A percentile compares a stretch with the other conserved stretches of the same genome.
Conservation (phyloP, 2,113 vertebrate species). For the sheep (Ovis aries) region DNA sequence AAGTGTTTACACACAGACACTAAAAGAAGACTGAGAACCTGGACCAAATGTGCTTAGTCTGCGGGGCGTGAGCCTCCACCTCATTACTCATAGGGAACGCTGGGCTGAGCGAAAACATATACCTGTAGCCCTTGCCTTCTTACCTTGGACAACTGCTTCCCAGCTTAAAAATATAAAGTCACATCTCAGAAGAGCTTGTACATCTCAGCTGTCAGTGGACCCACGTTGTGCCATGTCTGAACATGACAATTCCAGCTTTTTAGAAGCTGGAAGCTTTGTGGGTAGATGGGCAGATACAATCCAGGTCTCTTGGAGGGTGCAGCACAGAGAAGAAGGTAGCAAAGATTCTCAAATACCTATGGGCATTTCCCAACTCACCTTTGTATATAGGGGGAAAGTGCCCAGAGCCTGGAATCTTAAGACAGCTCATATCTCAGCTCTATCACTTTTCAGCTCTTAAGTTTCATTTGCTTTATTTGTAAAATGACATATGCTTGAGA, state of each 20-base stretch:
- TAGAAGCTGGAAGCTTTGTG: background rate
- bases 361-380: background rate
- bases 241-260: background rate
- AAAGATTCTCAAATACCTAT: background rate
- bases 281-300: background rate
- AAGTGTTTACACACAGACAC: background rate
- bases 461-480: background rate
- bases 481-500: background rate
- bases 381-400: background rate
- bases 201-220: background rate
- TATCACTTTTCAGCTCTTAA: background rate
- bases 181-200: background rate
- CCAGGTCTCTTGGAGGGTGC: background rate
- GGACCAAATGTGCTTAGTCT: background rate
- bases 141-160: background rate
- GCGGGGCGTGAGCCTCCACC: background rate
- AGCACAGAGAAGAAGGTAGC: background rate
- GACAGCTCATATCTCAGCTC: background rate
- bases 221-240: background rate
- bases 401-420: background rate
- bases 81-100: background rate
- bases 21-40: background rate
- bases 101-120: background rate
- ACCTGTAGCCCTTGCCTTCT: background rate
- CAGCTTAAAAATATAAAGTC: background rate